phyloP scores from a whole-genome alignment of 2,797 vertebrate species.

The Linurgus olivaceus region DNA sequence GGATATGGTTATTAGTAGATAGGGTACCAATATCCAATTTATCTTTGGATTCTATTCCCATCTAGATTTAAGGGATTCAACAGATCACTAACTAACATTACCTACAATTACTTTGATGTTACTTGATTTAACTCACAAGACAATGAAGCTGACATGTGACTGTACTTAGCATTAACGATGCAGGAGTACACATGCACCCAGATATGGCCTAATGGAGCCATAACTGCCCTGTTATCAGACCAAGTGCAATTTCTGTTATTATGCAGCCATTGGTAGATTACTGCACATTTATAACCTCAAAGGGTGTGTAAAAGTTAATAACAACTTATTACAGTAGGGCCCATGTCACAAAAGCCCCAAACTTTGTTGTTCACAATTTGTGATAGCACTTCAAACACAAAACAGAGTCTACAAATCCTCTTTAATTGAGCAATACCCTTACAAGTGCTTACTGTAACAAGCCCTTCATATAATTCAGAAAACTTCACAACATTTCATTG shows the following conservation, averaged over 20 bases:
- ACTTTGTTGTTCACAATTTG: not conserved
- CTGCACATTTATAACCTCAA: not conserved
- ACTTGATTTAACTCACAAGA: not conserved
- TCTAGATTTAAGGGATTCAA: not conserved
- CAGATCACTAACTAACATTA: not conserved
- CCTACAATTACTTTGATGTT: not conserved
- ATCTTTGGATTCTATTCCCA: not conserved
- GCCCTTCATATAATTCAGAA: not conserved
- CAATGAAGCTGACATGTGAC: not conserved
- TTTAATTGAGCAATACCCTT: not conserved
- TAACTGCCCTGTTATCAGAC: not conserved
- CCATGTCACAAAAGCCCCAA: not conserved
- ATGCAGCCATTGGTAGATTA: not conserved
- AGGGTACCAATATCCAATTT: not conserved
- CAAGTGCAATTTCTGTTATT: not conserved
- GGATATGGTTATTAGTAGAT: not conserved
- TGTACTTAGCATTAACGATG: not conserved
- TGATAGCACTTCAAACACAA: not conserved
- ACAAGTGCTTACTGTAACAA: fast-evolving
- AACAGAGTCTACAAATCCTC: not conserved
- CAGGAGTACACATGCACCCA: not conserved
- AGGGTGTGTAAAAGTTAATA: not conserved
- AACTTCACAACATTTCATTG: not conserved
- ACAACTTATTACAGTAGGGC: not conserved
- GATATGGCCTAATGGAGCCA: not conserved